Base-by-base conservation (phyloP, 1,140 invertebrate genomes). In the Camponotus vicinus region DNA sequence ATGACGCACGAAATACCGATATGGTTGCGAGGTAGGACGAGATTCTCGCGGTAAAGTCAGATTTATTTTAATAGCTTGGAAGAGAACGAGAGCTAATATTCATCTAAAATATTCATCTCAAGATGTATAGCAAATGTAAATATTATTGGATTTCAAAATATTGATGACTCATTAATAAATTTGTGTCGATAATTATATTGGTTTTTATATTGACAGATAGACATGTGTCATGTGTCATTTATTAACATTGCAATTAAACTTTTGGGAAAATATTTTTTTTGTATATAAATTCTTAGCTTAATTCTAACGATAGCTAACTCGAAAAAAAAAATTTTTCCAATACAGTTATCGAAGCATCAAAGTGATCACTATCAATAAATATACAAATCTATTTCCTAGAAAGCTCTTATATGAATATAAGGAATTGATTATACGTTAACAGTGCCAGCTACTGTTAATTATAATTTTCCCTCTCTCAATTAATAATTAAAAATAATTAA, bases 321-420 rank as follows among this genome's bases (percentile, higher is more conserved):
- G 13, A 77, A 9, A 21, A 18, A 27, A 76, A 76, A 59, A 9
- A 76, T 15, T 77, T 73, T 13, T 77, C 3, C 3, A 57, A 37
- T 42, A 77, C 1, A 2, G 5, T 42, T 63, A 21, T 42, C 3
- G 13, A 61, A 32, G n/a, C 18, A 42, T 13, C 42, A 45, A 11
- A 45, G 45, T 13, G 18, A 76, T 78, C 21, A 27, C 13, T 76
- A 21, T 77, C 57, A 13, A 13, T 13, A 34, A 9, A 69, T 75
- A 75, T n/a, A 34, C 11, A 59, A 27, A 13, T 1, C n/a, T 21
- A 32, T 18, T 67, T 69, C 3, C 15, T n/a, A 66, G 15, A 4
- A 64, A 49, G 18, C 8, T 61, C 3, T 32, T 27, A 9, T 57
- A 52, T 18, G 5, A 0, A 18, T 5, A 52, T 37, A 73, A 57